Evolutionary conservation across 1,140 invertebrate genomes (phyloP).

Genomic region (Streblospio benedicti): DNA sequence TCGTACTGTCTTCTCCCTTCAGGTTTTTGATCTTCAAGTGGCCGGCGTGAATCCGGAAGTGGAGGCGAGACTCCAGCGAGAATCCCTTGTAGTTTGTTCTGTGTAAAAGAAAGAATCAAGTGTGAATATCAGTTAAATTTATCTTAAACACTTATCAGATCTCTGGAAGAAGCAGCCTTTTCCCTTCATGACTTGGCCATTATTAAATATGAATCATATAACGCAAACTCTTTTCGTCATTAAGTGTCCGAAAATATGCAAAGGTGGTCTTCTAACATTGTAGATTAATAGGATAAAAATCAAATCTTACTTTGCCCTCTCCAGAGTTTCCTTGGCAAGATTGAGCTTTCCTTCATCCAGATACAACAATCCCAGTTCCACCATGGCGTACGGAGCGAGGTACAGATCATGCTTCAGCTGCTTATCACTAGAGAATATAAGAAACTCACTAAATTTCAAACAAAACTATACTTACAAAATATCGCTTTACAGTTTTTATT

Average conservation of each 20-base stretch:
- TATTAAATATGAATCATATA: too few relatives aligned
- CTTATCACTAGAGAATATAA: constrained; percentile 56
- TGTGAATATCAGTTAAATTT: too few relatives aligned
- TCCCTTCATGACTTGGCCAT: too few relatives aligned
- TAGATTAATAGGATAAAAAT: too few relatives aligned
- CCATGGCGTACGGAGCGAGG: constrained; percentile 73
- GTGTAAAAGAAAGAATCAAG: background rate
- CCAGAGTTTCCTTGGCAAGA: constrained; percentile 63
- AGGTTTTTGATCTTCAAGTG: constrained; percentile 5
- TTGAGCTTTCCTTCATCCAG: constrained; percentile 58
- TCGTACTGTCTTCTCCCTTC: too few relatives aligned
- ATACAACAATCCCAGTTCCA: constrained; percentile 74
- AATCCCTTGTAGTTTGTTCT: constrained; percentile 73
- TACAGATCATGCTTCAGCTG: constrained; percentile 74
- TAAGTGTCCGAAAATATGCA: too few relatives aligned
- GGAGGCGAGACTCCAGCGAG: constrained; percentile 77
- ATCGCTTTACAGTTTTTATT: too few relatives aligned
- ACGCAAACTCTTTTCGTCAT: too few relatives aligned
- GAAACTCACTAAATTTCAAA: background rate
- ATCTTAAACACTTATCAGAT: too few relatives aligned
- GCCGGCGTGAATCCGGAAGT: constrained; percentile 81
- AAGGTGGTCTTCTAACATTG: too few relatives aligned
- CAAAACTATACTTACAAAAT: constrained; percentile 3
- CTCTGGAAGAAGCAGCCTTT: too few relatives aligned
- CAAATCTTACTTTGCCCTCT: constrained; percentile 78